phyloP scores from a whole-genome alignment of 2,888 invertebrate species.

The Drosophila limbata region DNA sequence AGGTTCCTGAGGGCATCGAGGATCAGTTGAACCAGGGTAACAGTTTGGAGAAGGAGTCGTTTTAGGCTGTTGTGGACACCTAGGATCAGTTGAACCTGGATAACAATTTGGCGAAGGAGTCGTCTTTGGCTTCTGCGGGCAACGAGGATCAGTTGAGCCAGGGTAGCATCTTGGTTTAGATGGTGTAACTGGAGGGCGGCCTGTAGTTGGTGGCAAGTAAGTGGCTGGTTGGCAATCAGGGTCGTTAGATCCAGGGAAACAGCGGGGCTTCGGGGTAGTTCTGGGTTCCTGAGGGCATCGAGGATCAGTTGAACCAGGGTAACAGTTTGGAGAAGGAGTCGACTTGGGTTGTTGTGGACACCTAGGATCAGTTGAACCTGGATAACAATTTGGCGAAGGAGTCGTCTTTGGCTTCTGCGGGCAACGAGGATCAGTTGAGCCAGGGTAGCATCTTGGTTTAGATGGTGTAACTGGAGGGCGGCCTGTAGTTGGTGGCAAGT shows the following conservation, averaged over 20 bases:
- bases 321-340: too few relatives aligned
- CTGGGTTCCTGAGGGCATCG: too few relatives aligned
- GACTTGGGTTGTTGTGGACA: too few relatives aligned
- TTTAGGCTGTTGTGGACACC: constrained; percentile 4
- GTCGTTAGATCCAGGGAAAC: too few relatives aligned
- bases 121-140: not conserved
- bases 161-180: not conserved
- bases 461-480: constrained; percentile 25
- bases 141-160: constrained; percentile 1
- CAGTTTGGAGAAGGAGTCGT: constrained; percentile 14
- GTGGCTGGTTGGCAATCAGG: too few relatives aligned
- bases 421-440: constrained; percentile 83
- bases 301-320: too few relatives aligned
- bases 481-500: constrained; percentile 9
- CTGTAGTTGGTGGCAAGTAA: not conserved
- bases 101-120: constrained; percentile 42
- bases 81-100: constrained; percentile 16
- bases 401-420: constrained; percentile 23
- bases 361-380: too few relatives aligned
- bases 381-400: not conserved
- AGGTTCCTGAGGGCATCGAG: constrained; percentile 34
- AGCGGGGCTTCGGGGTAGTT: too few relatives aligned
- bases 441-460: constrained; percentile 80
- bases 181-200: not conserved
- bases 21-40: constrained; percentile 83